Base-by-base conservation (phyloP, 2,113 vertebrate genomes). In the Glaucomys volans region DNA sequence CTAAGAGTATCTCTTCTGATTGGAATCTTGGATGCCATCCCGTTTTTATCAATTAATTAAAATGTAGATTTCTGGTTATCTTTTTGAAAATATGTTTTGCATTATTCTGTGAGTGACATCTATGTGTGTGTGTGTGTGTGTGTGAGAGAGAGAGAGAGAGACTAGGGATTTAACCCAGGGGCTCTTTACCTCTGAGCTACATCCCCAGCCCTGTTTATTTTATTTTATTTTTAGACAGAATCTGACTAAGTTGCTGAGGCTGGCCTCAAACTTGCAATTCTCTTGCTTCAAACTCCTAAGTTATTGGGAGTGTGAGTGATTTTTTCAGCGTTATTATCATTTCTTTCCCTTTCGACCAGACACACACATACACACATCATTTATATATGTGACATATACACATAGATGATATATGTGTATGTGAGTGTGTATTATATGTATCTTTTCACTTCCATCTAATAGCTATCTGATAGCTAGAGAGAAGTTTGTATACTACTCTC, bases 31-130 rank as follows among this genome's bases (percentile, higher is more conserved):
- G 32, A 35, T 71, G 4, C 24, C 72, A 57, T 44, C 4, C 42
- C 24, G 84, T 3, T 57, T 89, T 92, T 69, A 24, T 79, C 26
- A 81, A 52, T 77, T 72, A 87, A 50, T 50, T 64, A 75, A 90
- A 71, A 57, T 32, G 64, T 35, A 62, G 8, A 11, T 28, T 62
- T 62, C 28, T 42, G 9, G 4, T 16, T 95, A 2, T 12, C 4
- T 71, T 83, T 96, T 76, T 22, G 2, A 84, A 94, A 88, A 35
- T 26, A 12, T 80, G 47, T 47, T 79, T 64, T 44, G 57, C 4
- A 86, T 24, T 94, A 40, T 35, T 32, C 2, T 54, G 1, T 86
- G 10, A 67, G 35, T 88, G 28, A 90, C 59, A 62, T 72, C 75
- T 75, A 4, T 62, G 6, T 62, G 8, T 62, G 8, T 62, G 9